These are phyloP conservation scores for Corythaeola cristata DNA, from an alignment of 2,113 vertebrate species.

Conservation along the genomic window DNA sequence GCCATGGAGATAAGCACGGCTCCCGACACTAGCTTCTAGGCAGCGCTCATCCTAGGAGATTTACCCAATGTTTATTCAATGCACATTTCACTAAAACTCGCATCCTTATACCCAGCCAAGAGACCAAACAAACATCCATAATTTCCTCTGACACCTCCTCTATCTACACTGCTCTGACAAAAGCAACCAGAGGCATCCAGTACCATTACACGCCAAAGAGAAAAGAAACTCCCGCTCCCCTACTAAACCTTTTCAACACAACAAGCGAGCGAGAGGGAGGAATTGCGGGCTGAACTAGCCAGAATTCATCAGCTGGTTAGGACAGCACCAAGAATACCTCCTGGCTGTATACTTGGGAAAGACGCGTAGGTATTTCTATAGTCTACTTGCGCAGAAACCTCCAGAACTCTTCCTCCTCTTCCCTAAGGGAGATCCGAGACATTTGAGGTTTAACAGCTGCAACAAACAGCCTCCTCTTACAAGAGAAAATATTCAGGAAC, in stretches of 20 bases:
- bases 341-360: background rate
- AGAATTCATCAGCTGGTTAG: slow-evolving; percentile 9
- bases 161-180: background rate
- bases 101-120: slow-evolving; percentile 1
- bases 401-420: slow-evolving; percentile 21
- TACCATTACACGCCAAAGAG: background rate
- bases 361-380: background rate
- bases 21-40: background rate
- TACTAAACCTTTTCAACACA: background rate
- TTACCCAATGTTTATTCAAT: slow-evolving; percentile 47
- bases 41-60: background rate
- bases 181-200: background rate
- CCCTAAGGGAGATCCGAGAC: slow-evolving; percentile 50
- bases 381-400: background rate
- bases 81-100: slow-evolving; percentile 38
- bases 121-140: slow-evolving; percentile 46
- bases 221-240: background rate
- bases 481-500: slow-evolving; percentile 52
- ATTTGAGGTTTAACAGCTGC: slow-evolving; percentile 59
- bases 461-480: slow-evolving; percentile 58
- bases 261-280: accelerated
- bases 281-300: background rate
- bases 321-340: background rate
- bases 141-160: slow-evolving; percentile 56
- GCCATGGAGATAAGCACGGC: background rate